These are phyloP conservation scores for Hypotaenidia okinawae DNA, from an alignment of 2,797 vertebrate species.

Conservation along the genomic window DNA sequence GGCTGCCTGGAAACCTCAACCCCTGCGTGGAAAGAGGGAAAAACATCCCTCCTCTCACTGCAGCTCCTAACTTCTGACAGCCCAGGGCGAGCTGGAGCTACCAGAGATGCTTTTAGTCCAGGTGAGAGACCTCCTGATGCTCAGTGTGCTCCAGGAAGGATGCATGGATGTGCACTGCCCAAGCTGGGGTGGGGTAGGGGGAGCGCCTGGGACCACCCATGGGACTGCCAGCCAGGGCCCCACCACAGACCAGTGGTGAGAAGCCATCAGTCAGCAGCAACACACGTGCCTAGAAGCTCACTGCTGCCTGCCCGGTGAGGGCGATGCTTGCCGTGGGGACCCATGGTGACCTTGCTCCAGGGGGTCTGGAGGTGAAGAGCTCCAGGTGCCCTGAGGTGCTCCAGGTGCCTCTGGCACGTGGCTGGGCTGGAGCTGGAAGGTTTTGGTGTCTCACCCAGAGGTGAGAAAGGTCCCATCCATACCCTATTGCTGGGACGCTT, in stretches of 20 bases:
- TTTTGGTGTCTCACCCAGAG: background rate
- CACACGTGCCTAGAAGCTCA: fast-evolving
- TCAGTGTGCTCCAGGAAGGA: fast-evolving
- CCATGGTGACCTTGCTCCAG: fast-evolving
- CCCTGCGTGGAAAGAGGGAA: background rate
- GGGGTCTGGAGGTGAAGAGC: background rate
- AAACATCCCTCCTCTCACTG: background rate
- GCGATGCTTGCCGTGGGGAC: fast-evolving
- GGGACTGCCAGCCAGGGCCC: background rate
- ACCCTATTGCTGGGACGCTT: background rate
- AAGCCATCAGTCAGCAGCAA: background rate
- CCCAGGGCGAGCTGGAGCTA: background rate
- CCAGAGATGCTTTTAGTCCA: background rate
- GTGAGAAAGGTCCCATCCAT: background rate
- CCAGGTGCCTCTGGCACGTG: fast-evolving
- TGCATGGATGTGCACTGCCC: fast-evolving
- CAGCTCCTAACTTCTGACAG: background rate
- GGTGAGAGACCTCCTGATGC: fast-evolving
- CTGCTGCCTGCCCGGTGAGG: fast-evolving
- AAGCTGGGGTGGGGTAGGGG: background rate
- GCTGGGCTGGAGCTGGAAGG: background rate
- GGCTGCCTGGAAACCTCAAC: constrained; percentile 19
- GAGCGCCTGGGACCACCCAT: background rate
- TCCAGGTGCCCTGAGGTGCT: background rate
- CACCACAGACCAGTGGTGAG: background rate